phyloP scores from a whole-genome alignment of 2,113 vertebrate species.

The Thamnaconus septentrionalis region DNA sequence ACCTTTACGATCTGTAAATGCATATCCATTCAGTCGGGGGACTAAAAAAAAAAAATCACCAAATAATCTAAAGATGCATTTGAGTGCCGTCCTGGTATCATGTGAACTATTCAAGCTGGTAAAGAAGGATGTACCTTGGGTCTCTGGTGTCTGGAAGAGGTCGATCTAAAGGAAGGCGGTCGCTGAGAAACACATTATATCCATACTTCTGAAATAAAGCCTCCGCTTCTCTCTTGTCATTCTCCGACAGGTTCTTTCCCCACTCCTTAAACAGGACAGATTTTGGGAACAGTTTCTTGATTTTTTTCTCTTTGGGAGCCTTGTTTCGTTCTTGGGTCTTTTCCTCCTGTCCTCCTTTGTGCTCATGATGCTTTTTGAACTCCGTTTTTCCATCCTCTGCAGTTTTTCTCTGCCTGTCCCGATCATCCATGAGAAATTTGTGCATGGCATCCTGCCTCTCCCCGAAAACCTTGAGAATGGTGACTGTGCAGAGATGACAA shows the following conservation, averaged over 20 bases:
- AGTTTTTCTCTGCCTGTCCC: background rate
- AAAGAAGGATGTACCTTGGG: constrained; percentile 34
- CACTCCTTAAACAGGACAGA: constrained; percentile 63
- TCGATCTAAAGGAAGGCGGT: constrained; percentile 67
- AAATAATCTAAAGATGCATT: background rate
- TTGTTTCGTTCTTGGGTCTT: constrained; percentile 3
- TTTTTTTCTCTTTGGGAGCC: constrained; percentile 6
- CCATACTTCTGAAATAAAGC: constrained; percentile 63
- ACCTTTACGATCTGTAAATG: too few species aligned
- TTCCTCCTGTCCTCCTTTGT: background rate
- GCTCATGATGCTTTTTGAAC: background rate
- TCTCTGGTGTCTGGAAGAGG: constrained; percentile 64
- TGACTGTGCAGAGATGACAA: constrained; percentile 9
- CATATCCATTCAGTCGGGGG: too few species aligned
- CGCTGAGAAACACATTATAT: constrained; percentile 74
- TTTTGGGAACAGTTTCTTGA: constrained; percentile 56
- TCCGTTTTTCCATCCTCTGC: background rate
- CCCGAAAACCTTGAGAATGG: constrained; percentile 13
- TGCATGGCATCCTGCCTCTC: constrained; percentile 47
- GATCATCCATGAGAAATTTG: constrained; percentile 27
- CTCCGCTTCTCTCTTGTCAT: constrained; percentile 67
- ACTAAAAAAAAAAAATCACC: background rate
- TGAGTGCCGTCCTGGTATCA: too few species aligned
- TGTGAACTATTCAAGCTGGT: background rate
- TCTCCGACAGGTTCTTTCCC: constrained; percentile 64